phyloP scores from a whole-genome alignment of 2,797 vertebrate genomes.

The Phalloptychus januarius region DNA sequence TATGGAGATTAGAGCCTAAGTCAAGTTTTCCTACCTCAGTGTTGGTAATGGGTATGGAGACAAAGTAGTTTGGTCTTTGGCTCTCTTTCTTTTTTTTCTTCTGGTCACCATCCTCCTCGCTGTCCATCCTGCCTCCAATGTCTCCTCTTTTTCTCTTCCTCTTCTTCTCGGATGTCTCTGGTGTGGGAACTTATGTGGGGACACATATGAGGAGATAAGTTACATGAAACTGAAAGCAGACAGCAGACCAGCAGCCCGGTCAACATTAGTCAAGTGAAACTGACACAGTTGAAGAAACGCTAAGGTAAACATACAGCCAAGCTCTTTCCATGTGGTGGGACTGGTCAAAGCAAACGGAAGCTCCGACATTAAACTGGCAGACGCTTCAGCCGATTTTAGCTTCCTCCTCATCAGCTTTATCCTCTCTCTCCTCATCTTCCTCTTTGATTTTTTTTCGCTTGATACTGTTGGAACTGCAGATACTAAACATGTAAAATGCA shows the following conservation, averaged over 20 bases:
- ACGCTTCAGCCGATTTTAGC: conserved; percentile 17
- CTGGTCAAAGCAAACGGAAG: conserved; percentile 84
- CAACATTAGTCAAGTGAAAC: neutral
- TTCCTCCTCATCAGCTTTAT: conserved; percentile 57
- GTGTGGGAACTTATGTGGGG: conserved; percentile 36
- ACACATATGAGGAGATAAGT: neutral
- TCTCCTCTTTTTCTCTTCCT: conserved; percentile 84
- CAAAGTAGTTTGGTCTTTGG: conserved; percentile 90
- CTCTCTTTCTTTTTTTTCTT: conserved; percentile 81
- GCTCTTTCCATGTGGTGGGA: conserved; percentile 82
- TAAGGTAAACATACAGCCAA: conserved; percentile 81
- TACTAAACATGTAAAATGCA: neutral
- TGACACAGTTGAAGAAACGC: neutral
- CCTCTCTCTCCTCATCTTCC: conserved; percentile 52
- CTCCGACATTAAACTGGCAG: conserved; percentile 77
- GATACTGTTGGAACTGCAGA: conserved; percentile 25
- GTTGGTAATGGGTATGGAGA: conserved; percentile 93
- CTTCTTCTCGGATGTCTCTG: conserved; percentile 76
- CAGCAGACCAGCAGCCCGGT: fast-evolving
- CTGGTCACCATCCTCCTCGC: conserved; percentile 76
- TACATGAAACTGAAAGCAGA: neutral
- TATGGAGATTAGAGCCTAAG: neutral
- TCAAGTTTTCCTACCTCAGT: conserved; percentile 77
- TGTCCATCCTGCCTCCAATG: conserved; percentile 64
- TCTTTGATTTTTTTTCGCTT: conserved; percentile 46